A percentile compares a stretch with the other conserved stretches of the same genome.
These are phyloP conservation scores for Psittacula echo DNA, from an alignment of 2,797 vertebrate genomes.

Conservation along the genomic window DNA sequence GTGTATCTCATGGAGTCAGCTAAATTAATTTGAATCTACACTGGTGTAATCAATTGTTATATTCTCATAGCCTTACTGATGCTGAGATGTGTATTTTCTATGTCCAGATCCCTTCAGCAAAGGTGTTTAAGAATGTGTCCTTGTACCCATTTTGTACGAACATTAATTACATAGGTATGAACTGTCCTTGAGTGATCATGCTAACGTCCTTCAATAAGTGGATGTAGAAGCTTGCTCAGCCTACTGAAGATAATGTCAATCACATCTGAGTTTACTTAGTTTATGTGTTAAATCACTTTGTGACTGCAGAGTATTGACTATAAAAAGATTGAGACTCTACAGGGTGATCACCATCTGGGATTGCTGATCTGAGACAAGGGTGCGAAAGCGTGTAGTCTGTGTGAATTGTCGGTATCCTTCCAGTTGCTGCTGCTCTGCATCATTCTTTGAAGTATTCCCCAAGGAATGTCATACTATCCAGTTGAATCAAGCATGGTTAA, in stretches of 20 bases:
- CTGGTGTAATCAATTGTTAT: not conserved
- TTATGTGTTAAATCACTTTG: slow-evolving; percentile 10
- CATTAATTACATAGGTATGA: slow-evolving; percentile 12
- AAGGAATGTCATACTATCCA: slow-evolving; percentile 20
- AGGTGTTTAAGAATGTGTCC: not conserved
- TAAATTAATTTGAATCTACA: not conserved
- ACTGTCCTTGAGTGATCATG: not conserved
- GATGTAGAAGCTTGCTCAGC: not conserved
- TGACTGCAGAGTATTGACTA: slow-evolving; percentile 25
- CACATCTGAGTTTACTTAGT: slow-evolving; percentile 31
- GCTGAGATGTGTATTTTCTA: not conserved
- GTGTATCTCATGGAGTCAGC: not conserved
- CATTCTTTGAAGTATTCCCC: slow-evolving; percentile 72
- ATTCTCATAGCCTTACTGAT: not conserved
- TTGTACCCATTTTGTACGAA: not conserved
- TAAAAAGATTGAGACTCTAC: slow-evolving; percentile 35
- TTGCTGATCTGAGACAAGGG: slow-evolving; percentile 42
- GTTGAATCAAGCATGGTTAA: slow-evolving; percentile 58
- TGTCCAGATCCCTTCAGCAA: not conserved
- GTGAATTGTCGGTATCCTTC: slow-evolving; percentile 59
- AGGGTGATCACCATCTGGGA: slow-evolving; percentile 57
- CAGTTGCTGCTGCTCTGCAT: slow-evolving; percentile 47
- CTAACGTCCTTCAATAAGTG: not conserved
- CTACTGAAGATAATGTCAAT: not conserved
- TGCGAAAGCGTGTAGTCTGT: slow-evolving; percentile 35